A percentile compares a stretch with the other conserved stretches of the same genome.
Evolutionary conservation across 2,888 invertebrate genomes (phyloP).

Genomic region (Mythimna vitellina): DNA sequence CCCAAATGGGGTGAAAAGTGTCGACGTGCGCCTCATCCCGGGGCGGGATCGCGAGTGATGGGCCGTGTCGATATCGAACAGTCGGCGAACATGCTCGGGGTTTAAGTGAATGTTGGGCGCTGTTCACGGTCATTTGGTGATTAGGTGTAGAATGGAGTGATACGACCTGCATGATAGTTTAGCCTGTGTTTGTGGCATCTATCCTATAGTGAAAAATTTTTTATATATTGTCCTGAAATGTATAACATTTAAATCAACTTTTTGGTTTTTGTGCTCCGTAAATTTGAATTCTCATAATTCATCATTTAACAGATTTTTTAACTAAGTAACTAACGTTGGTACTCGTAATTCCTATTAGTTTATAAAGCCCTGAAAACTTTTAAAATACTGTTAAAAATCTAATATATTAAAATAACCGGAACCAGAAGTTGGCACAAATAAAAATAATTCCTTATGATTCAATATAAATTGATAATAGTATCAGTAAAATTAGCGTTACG

Average conservation of each 20-base stretch:
- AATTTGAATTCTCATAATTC: background rate
- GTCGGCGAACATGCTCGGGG: slow-evolving; percentile 37
- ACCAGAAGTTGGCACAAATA: background rate
- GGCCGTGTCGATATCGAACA: slow-evolving; percentile 65
- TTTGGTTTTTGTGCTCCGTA: too few relatives aligned
- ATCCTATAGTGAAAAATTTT: background rate
- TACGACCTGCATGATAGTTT: background rate
- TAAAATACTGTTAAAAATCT: background rate
- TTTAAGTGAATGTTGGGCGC: slow-evolving; percentile 45
- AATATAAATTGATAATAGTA: background rate
- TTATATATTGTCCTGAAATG: too few relatives aligned
- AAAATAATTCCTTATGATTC: background rate
- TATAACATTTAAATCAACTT: too few relatives aligned
- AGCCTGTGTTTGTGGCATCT: background rate
- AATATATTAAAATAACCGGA: background rate
- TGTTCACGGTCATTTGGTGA: slow-evolving; percentile 26
- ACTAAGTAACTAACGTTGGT: background rate
- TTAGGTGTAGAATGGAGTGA: slow-evolving; percentile 7
- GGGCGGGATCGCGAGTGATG: slow-evolving; percentile 56
- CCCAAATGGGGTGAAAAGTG: slow-evolving; percentile 84
- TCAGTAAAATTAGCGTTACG: slow-evolving; percentile 28
- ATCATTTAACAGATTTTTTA: background rate
- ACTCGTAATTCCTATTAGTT: background rate
- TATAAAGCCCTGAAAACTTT: background rate
- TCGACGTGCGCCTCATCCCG: slow-evolving; percentile 78